phyloP scores from a whole-genome alignment of 1,140 invertebrate genomes.

The Hyphantria cunea region DNA sequence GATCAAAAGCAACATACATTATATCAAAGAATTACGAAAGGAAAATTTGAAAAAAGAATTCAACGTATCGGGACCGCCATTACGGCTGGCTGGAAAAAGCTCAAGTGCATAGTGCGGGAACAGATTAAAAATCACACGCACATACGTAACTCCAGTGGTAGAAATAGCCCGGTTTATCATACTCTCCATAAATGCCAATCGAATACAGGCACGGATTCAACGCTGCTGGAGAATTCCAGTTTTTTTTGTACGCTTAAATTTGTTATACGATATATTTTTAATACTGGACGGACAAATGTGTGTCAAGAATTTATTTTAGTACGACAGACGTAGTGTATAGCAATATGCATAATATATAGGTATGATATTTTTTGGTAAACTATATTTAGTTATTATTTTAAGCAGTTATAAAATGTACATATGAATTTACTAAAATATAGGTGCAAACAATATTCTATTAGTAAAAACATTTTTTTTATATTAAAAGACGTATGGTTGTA shows the following conservation, averaged over 20 bases:
- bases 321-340: neutral
- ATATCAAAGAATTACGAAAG: no score
- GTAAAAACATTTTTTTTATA: no score
- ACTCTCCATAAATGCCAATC: constrained; percentile 67
- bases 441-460: no score
- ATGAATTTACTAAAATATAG: no score
- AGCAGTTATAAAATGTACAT: no score
- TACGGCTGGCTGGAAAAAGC: constrained; percentile 2
- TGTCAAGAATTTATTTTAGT: neutral
- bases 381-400: no score
- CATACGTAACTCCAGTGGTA: constrained; percentile 49
- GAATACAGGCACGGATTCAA: constrained; percentile 53
- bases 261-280: neutral
- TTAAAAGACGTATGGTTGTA: no score
- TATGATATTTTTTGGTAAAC: no score
- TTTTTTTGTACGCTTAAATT: neutral
- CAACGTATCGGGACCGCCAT: neutral
- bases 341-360: neutral
- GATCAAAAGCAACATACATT: no score
- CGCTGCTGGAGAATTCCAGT: constrained; percentile 49
- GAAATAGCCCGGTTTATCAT: constrained; percentile 69
- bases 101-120: constrained; percentile 23
- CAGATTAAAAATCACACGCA: constrained; percentile 15
- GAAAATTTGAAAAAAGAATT: neutral
- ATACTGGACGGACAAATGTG: neutral